Conservation (phyloP, 2,888 invertebrate genomes). For the Himalopsyche kuldschensis region DNA sequence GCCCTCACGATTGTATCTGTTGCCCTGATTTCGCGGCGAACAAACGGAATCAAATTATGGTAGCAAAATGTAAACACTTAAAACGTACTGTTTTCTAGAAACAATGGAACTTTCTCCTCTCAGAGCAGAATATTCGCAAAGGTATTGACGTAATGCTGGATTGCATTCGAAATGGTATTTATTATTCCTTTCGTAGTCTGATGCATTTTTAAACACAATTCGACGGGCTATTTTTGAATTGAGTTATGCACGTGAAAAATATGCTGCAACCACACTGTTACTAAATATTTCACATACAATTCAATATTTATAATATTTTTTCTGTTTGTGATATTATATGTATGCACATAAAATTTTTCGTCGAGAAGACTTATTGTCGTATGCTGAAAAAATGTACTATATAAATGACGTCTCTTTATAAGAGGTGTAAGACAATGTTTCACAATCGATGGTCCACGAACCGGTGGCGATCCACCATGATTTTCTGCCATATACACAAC, state of each 20-base stretch:
- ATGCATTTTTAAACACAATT: neutral
- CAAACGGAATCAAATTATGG: neutral
- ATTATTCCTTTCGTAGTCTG: neutral
- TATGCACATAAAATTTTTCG: no score
- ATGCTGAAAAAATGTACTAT: no score
- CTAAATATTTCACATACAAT: no score
- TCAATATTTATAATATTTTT: no score
- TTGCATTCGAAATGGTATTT: neutral
- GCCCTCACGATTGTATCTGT: neutral
- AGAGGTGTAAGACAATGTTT: no score
- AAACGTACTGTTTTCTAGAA: conserved; percentile 6
- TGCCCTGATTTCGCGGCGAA: neutral
- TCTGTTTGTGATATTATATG: no score
- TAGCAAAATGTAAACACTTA: neutral
- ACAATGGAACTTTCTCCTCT: conserved; percentile 32
- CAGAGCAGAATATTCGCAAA: conserved; percentile 21
- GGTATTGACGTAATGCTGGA: conserved; percentile 12
- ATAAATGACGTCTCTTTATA: no score
- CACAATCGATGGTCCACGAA: no score
- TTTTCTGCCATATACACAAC: no score
- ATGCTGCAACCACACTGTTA: no score
- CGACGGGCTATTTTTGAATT: neutral
- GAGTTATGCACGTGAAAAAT: neutral
- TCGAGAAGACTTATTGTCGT: no score
- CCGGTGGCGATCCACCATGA: no score